These are phyloP conservation scores for Drosophila ambigua DNA, from an alignment of 1,140 invertebrate species.

Conservation along the genomic window DNA sequence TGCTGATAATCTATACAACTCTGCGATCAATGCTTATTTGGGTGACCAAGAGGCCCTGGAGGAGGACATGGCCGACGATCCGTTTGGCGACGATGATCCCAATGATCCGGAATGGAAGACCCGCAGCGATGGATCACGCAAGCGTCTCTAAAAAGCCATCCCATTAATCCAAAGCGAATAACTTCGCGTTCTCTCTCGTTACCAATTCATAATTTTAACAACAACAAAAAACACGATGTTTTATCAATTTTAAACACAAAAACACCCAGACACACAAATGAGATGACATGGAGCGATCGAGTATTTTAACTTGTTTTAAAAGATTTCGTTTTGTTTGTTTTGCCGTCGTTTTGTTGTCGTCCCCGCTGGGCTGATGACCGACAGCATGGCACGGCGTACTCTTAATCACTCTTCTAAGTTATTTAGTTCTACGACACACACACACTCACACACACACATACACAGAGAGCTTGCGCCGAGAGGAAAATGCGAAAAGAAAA, in stretches of 20 bases:
- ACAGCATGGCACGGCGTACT: slow-evolving; percentile 38
- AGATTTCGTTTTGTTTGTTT: slow-evolving; percentile 39
- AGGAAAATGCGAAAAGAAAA: slow-evolving; percentile 28
- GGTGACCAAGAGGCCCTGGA: slow-evolving; percentile 56
- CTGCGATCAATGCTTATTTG: slow-evolving; percentile 63
- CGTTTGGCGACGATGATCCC: slow-evolving; percentile 88
- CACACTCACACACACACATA: slow-evolving; percentile 18
- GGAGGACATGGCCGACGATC: slow-evolving; percentile 86
- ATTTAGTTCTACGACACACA: slow-evolving; percentile 68
- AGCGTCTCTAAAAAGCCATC: slow-evolving; percentile 44
- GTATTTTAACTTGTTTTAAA: slow-evolving; percentile 73
- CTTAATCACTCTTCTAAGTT: slow-evolving; percentile 65
- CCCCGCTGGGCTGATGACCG: slow-evolving; percentile 11
- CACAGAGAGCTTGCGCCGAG: not conserved
- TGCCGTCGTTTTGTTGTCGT: too few species aligned
- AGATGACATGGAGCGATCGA: slow-evolving; percentile 13
- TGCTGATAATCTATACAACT: slow-evolving; percentile 41
- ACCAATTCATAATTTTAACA: too few species aligned
- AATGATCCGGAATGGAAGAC: slow-evolving; percentile 91
- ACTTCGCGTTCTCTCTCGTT: slow-evolving; percentile 43
- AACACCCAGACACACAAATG: slow-evolving; percentile 18
- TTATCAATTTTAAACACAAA: slow-evolving; percentile 48
- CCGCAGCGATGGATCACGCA: slow-evolving; percentile 43
- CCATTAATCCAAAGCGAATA: slow-evolving; percentile 63
- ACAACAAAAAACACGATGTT: slow-evolving; percentile 17